Conservation (phyloP, 2,888 invertebrate genomes). For the Schizaphis graminum region DNA sequence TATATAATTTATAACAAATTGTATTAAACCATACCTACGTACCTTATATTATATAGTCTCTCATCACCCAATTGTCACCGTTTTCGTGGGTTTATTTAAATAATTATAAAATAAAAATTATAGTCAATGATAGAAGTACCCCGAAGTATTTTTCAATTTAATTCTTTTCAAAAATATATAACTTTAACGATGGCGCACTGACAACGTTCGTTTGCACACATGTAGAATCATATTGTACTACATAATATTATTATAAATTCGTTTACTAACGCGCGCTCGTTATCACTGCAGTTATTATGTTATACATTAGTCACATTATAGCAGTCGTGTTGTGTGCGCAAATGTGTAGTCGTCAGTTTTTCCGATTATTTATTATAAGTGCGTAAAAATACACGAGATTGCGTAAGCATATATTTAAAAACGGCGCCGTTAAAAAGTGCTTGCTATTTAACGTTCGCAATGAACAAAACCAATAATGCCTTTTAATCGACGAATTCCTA, state of each 20-base stretch:
- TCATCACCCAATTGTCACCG: background rate
- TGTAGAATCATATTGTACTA: background rate
- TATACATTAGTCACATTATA: background rate
- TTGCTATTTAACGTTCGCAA: background rate
- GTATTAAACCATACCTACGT: background rate
- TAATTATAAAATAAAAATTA: background rate
- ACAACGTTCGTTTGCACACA: background rate
- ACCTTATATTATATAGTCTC: slow-evolving; percentile 10
- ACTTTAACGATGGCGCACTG: background rate
- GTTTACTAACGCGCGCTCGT: slow-evolving; percentile 13
- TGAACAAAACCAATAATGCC: background rate
- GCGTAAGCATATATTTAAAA: slow-evolving; percentile 38
- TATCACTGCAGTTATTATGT: slow-evolving; percentile 33
- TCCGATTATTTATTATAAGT: slow-evolving; percentile 32
- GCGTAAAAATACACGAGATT: background rate
- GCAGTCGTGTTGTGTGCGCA: background rate
- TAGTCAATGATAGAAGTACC: background rate
- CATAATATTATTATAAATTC: background rate
- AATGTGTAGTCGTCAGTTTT: slow-evolving; percentile 2
- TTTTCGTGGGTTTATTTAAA: background rate
- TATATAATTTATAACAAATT: background rate
- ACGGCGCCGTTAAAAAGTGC: background rate
- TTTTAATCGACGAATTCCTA: slow-evolving; percentile 14
- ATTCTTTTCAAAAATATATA: background rate
- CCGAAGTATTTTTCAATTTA: background rate